Evolutionary conservation across 2,113 vertebrate genomes (phyloP).

Genomic region (Pongo abelii): DNA sequence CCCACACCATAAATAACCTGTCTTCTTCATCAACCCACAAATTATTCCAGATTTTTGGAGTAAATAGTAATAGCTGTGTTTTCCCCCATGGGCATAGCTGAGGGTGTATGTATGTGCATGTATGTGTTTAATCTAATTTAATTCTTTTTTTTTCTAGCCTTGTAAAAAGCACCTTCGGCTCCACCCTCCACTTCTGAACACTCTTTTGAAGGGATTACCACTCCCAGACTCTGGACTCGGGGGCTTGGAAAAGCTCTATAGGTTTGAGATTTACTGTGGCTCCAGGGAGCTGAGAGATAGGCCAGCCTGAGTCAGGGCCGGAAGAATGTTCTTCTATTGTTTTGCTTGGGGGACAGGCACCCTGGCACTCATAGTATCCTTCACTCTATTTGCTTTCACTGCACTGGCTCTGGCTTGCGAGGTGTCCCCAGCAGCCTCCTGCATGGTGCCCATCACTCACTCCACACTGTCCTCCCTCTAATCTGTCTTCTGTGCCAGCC

Average conservation of each 20-base stretch:
- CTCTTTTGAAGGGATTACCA: constrained; percentile 54
- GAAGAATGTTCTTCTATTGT: not conserved
- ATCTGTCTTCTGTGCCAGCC: not conserved
- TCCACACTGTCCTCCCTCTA: accelerated
- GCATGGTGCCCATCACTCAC: too few relatives aligned
- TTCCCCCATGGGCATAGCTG: constrained; percentile 78
- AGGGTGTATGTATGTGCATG: constrained; percentile 70
- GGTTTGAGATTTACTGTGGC: not conserved
- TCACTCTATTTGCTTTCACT: accelerated
- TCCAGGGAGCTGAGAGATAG: not conserved
- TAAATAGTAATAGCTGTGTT: constrained; percentile 81
- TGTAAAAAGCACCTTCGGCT: constrained; percentile 65
- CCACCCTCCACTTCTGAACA: constrained; percentile 71
- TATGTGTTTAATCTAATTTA: constrained; percentile 60
- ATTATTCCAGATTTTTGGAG: constrained; percentile 81
- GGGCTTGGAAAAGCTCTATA: not conserved
- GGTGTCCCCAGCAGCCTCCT: not conserved
- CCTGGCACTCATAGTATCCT: accelerated
- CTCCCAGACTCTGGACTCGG: not conserved
- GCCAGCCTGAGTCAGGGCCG: too few relatives aligned
- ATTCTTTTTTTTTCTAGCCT: not conserved
- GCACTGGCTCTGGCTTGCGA: accelerated
- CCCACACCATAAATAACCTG: constrained; percentile 80
- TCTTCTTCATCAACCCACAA: constrained; percentile 71
- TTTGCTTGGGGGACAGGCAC: not conserved